These are phyloP conservation scores for Phasia obesa DNA, from an alignment of 2,888 invertebrate genomes.

Conservation along the genomic window DNA sequence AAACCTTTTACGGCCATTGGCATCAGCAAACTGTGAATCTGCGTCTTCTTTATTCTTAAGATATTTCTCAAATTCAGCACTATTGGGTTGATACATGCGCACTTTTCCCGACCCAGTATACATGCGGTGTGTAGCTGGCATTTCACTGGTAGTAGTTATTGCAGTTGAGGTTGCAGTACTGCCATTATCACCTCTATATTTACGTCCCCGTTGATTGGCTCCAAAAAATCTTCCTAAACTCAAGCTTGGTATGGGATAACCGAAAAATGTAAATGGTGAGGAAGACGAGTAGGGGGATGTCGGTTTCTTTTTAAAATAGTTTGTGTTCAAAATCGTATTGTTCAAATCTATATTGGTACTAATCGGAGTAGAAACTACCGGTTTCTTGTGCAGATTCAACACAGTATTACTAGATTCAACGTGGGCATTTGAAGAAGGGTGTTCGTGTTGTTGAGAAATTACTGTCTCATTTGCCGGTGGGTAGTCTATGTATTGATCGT, in stretches of 20 bases:
- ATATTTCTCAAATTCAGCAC: slow-evolving; percentile 81
- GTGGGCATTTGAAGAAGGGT: slow-evolving; percentile 37
- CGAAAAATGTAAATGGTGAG: slow-evolving; percentile 91
- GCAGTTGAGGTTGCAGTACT: slow-evolving; percentile 1
- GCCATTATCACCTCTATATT: slow-evolving; percentile 76
- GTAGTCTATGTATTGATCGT: slow-evolving; percentile 92
- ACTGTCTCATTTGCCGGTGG: slow-evolving; percentile 83
- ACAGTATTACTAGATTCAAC: slow-evolving; percentile 77
- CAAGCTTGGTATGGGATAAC: slow-evolving; percentile 89
- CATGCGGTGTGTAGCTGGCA: slow-evolving; percentile 79
- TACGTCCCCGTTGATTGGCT: slow-evolving; percentile 80
- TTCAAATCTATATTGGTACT: slow-evolving; percentile 84
- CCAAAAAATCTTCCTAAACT: slow-evolving; percentile 87
- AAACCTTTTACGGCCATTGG: slow-evolving; percentile 74
- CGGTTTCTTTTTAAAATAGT: slow-evolving; percentile 80
- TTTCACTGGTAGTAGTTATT: slow-evolving; percentile 51
- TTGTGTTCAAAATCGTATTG: slow-evolving; percentile 82
- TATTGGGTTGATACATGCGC: slow-evolving; percentile 81
- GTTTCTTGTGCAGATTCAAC: slow-evolving; percentile 76
- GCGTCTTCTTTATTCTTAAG: slow-evolving; percentile 74
- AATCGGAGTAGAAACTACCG: slow-evolving; percentile 80
- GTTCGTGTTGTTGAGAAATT: slow-evolving; percentile 37
- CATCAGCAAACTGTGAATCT: slow-evolving; percentile 74
- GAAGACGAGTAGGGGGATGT: slow-evolving; percentile 66
- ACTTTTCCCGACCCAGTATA: slow-evolving; percentile 77